Evolutionary conservation across 2,113 vertebrate genomes (phyloP).

Genomic region (Turdus rufiventris): DNA sequence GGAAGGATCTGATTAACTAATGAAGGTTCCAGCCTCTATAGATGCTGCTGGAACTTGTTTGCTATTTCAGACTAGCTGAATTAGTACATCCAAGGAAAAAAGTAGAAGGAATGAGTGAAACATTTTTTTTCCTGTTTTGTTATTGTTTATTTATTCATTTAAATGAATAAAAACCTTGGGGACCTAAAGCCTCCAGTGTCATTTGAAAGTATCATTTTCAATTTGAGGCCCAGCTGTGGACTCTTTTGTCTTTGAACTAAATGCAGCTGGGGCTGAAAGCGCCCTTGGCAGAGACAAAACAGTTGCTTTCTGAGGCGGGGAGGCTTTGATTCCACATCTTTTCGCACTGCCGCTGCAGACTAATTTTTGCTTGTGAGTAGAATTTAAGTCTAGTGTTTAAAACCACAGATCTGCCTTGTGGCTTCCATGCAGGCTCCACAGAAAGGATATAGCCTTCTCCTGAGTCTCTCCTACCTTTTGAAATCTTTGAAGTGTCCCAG

Average conservation of each 20-base stretch:
- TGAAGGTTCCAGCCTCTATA: background rate
- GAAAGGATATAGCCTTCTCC: background rate
- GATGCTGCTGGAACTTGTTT: background rate
- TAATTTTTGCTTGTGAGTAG: constrained; percentile 16
- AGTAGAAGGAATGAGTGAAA: background rate
- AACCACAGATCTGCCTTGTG: background rate
- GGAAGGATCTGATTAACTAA: constrained; percentile 16
- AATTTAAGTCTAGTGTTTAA: constrained; percentile 13
- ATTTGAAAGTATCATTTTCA: constrained; percentile 44
- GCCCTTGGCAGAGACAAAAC: constrained; percentile 48
- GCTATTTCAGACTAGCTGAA: background rate
- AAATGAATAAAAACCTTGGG: constrained; percentile 47
- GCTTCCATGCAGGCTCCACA: background rate
- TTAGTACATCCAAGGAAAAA: background rate
- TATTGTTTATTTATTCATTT: constrained; percentile 54
- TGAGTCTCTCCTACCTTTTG: background rate
- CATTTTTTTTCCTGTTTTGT: background rate
- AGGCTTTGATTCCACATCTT: constrained; percentile 34
- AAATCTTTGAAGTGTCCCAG: constrained; percentile 37
- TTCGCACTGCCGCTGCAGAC: background rate
- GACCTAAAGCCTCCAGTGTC: constrained; percentile 35
- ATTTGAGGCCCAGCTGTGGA: constrained; percentile 43
- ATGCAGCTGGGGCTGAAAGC: constrained; percentile 45
- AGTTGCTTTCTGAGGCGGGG: constrained; percentile 26
- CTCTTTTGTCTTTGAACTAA: constrained; percentile 63